Conservation (phyloP, 2,113 vertebrate species). For the Prolemur simus region DNA sequence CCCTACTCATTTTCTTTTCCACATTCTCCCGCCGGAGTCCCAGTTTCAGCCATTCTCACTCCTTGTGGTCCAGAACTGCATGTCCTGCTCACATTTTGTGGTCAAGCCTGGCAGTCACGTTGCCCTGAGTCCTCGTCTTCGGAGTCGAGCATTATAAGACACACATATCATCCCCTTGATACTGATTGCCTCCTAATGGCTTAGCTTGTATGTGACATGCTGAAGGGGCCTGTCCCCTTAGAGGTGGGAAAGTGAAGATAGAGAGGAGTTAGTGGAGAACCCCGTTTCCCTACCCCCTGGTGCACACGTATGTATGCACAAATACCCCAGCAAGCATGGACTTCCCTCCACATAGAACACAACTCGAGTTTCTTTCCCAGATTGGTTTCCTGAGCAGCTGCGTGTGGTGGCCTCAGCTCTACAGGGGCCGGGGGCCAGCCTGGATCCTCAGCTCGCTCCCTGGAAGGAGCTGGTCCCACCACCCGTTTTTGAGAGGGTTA, state of each 20-base stretch:
- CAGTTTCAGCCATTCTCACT: rapidly evolving
- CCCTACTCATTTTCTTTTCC: rapidly evolving
- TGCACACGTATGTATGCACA: rapidly evolving
- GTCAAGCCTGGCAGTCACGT: background rate
- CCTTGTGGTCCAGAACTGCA: rapidly evolving
- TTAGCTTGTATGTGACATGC: rapidly evolving
- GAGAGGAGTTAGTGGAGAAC: background rate
- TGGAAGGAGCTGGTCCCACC: background rate
- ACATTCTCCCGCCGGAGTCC: background rate
- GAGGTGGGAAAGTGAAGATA: too few relatives aligned
- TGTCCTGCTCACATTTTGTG: background rate
- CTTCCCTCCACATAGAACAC: too few relatives aligned
- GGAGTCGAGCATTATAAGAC: background rate
- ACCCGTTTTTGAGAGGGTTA: rapidly evolving
- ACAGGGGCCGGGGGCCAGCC: too few relatives aligned
- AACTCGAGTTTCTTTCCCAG: background rate
- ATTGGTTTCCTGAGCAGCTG: too few relatives aligned
- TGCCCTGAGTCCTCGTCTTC: too few relatives aligned
- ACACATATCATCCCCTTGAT: rapidly evolving
- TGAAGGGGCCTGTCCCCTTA: rapidly evolving
- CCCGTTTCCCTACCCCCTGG: too few relatives aligned
- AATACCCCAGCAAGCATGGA: background rate
- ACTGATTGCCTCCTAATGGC: rapidly evolving
- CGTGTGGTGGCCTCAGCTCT: too few relatives aligned
- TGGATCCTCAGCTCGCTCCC: background rate